Conservation (phyloP, 2,797 vertebrate species). For the Vultur gryphus region DNA sequence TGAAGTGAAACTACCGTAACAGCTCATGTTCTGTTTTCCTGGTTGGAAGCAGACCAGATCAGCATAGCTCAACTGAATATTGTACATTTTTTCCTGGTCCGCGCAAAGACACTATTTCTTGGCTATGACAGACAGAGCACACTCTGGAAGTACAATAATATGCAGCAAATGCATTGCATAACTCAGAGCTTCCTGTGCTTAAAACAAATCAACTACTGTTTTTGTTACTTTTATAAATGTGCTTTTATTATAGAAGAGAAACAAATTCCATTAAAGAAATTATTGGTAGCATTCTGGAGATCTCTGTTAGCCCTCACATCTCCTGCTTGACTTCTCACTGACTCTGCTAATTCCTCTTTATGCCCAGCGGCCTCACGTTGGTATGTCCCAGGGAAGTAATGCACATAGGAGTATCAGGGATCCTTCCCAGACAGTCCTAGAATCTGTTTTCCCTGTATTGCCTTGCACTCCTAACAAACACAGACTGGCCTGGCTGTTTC, state of each 20-base stretch:
- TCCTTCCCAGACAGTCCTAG: not conserved
- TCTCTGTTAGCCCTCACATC: not conserved
- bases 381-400: not conserved
- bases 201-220: not conserved
- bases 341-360: not conserved
- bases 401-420: fast-evolving
- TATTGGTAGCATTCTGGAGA: not conserved
- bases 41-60: not conserved
- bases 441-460: not conserved
- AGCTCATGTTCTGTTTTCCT: not conserved
- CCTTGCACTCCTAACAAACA: not conserved
- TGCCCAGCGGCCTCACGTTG: not conserved
- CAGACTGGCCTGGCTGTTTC: not conserved
- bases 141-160: not conserved
- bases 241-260: not conserved
- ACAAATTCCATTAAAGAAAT: not conserved
- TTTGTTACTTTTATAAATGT: not conserved
- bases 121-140: not conserved
- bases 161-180: not conserved
- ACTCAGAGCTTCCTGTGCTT: not conserved
- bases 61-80: not conserved
- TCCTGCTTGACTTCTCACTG: not conserved
- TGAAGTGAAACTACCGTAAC: not conserved
- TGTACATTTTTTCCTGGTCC: not conserved
- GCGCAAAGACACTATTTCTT: not conserved